A percentile compares a stretch with the other conserved stretches of the same genome.
phyloP scores from a whole-genome alignment of 2,113 vertebrate genomes.

The Cygnus buccinator region DNA sequence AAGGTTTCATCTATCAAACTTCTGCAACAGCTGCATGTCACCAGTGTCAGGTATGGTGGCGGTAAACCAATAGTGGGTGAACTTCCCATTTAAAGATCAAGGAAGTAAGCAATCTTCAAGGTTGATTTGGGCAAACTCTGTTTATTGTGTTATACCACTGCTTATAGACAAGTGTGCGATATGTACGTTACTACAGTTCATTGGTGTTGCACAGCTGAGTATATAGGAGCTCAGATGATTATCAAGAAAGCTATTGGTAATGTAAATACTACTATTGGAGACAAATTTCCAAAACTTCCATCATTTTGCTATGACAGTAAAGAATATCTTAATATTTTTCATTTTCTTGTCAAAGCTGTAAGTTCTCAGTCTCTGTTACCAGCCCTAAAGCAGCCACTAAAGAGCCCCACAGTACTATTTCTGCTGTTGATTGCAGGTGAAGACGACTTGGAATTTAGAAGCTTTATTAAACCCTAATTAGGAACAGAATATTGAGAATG shows the following conservation, averaged over 20 bases:
- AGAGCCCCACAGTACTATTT: background rate
- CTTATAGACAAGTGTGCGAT: background rate
- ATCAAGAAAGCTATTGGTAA: background rate
- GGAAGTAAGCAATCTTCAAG: background rate
- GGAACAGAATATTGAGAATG: background rate
- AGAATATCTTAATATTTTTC: background rate
- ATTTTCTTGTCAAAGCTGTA: background rate
- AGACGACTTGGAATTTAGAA: background rate
- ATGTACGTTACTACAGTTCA: background rate
- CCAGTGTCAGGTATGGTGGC: background rate
- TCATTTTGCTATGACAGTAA: background rate
- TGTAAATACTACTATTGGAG: background rate
- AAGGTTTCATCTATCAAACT: background rate
- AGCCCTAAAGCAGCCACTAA: background rate
- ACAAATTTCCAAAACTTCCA: background rate
- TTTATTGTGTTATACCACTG: background rate
- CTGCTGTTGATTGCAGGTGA: fast-evolving
- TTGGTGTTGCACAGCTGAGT: background rate
- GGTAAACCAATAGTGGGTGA: background rate
- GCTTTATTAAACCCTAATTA: background rate
- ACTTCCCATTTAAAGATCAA: background rate
- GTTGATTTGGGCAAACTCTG: background rate
- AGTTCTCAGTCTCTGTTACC: background rate
- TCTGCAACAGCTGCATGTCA: background rate
- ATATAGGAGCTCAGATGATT: background rate